Percentiles rank a stretch among this genome's conserved stretches.
phyloP scores from a whole-genome alignment of 1,140 invertebrate genomes.

The Sarcophaga bullata region DNA sequence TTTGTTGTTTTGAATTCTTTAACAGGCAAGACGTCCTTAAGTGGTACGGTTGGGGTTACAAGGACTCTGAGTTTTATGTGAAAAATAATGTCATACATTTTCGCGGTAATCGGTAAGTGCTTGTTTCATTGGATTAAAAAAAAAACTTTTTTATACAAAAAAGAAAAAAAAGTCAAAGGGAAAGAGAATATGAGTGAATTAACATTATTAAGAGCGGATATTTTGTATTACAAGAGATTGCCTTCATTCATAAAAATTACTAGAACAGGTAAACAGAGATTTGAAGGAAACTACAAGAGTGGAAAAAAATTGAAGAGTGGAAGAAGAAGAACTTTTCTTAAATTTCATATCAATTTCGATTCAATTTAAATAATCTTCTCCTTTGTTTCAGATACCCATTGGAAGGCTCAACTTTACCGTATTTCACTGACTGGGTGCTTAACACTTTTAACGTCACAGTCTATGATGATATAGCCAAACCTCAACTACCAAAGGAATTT shows the following conservation, averaged over 20 bases:
- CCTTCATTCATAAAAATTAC: too few species aligned
- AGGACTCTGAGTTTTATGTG: conserved; percentile 85
- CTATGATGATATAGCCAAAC: conserved; percentile 61
- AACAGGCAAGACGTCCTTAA: conserved; percentile 85
- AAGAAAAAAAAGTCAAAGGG: not conserved
- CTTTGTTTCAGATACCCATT: conserved; percentile 80
- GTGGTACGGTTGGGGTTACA: conserved; percentile 99
- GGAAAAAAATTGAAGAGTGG: too few species aligned
- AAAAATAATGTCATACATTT: conserved; percentile 76
- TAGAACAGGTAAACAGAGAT: too few species aligned
- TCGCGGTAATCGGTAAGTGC: conserved; percentile 76
- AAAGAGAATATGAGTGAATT: not conserved
- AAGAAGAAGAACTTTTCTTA: conserved; percentile 57
- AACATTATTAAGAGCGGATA: too few species aligned
- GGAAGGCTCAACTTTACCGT: conserved; percentile 79
- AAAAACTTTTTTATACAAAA: not conserved
- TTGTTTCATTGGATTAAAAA: not conserved
- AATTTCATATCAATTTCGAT: not conserved
- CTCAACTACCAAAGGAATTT: conserved; percentile 69
- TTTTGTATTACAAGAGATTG: too few species aligned
- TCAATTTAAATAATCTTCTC: not conserved
- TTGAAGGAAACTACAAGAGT: too few species aligned
- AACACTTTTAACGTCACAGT: conserved; percentile 77
- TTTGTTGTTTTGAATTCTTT: not conserved
- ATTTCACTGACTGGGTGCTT: conserved; percentile 84